Conservation (phyloP, 2,113 vertebrate species). For the Syngnathus typhle region DNA sequence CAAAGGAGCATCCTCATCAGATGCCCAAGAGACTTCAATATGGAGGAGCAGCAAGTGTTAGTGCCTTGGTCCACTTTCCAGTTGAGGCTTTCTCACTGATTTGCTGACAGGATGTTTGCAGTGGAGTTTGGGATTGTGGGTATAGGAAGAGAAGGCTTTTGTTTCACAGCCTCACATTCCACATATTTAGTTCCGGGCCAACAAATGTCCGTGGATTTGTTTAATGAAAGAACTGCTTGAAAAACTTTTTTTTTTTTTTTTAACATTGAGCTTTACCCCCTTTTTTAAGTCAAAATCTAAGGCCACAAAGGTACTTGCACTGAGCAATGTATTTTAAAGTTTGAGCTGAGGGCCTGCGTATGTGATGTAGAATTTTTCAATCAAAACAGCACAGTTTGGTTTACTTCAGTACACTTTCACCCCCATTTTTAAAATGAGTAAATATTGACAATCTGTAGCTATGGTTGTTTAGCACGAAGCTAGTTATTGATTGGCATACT, state of each 20-base stretch:
- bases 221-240: slow-evolving; percentile 19
- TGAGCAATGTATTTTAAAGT: slow-evolving; percentile 23
- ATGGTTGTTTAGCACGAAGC: too few species aligned
- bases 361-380: slow-evolving; percentile 8
- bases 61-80: background rate
- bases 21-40: too few species aligned
- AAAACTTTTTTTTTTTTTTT: slow-evolving; percentile 30
- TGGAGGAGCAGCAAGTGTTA: too few species aligned
- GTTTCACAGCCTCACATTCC: slow-evolving; percentile 44
- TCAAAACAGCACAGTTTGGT: background rate
- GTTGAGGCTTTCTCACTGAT: background rate
- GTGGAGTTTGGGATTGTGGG: slow-evolving; percentile 47
- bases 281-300: background rate
- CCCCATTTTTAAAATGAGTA: background rate
- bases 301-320: slow-evolving; percentile 3
- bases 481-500: background rate
- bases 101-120: slow-evolving; percentile 36
- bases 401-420: background rate
- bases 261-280: background rate
- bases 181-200: background rate
- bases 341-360: slow-evolving; percentile 42
- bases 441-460: background rate
- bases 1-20: too few species aligned
- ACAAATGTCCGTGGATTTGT: background rate
- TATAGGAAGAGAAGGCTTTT: slow-evolving; percentile 14